phyloP scores from a whole-genome alignment of 2,888 invertebrate species.

The Sipunculus nudus region DNA sequence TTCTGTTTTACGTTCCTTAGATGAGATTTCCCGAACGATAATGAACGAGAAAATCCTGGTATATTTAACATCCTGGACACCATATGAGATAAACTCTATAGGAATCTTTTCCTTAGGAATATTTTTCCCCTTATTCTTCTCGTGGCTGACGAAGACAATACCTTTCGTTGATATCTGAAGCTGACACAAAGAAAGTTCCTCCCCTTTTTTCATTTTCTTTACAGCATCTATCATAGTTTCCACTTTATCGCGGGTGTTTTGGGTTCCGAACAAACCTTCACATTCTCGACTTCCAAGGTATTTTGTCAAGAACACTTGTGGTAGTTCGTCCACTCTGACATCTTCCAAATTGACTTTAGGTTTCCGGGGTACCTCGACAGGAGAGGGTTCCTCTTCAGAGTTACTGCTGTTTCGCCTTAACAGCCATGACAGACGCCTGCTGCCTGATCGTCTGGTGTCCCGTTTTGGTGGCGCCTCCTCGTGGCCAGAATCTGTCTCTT shows the following conservation, averaged over 20 bases:
- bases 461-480: too few species aligned
- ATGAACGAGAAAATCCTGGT: conserved; percentile 63
- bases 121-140: conserved; percentile 47
- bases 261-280: conserved; percentile 57
- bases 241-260: conserved; percentile 59
- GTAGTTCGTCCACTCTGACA: conserved; percentile 56
- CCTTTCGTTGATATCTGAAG: conserved; percentile 57
- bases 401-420: too few species aligned
- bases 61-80: conserved; percentile 63
- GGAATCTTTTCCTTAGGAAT: conserved; percentile 51
- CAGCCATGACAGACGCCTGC: too few species aligned
- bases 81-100: conserved; percentile 65
- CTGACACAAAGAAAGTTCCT: conserved; percentile 60
- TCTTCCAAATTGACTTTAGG: conserved; percentile 42
- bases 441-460: too few species aligned
- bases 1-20: conserved; percentile 52
- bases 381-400: too few species aligned
- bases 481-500: too few species aligned
- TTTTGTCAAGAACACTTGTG: conserved; percentile 64
- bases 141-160: conserved; percentile 49
- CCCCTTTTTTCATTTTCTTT: conserved; percentile 45
- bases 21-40: conserved; percentile 60
- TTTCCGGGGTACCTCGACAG: not conserved
- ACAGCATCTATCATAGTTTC: conserved; percentile 58
- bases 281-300: conserved; percentile 59